Percentiles rank a stretch among this genome's conserved stretches.
Evolutionary conservation across 2,888 invertebrate species (phyloP).

Genomic region (Oscheius sp.): DNA sequence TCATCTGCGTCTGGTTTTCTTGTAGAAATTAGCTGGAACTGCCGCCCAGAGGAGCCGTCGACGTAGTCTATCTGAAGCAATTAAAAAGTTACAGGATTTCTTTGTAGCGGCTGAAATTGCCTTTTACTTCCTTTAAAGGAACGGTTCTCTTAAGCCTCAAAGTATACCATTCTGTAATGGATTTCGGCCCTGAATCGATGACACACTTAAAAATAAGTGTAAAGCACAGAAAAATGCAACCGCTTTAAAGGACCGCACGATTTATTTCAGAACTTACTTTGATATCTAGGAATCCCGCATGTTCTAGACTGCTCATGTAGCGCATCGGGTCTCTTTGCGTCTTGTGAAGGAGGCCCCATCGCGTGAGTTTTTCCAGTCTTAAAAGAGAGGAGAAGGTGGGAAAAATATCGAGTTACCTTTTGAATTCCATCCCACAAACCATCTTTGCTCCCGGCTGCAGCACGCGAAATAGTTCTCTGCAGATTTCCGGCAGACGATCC

Average conservation of each 20-base stretch:
- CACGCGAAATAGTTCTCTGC: slow-evolving; percentile 60
- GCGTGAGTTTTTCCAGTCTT: slow-evolving; percentile 54
- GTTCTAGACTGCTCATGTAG: slow-evolving; percentile 59
- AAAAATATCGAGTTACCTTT: slow-evolving; percentile 40
- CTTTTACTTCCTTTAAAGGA: no score
- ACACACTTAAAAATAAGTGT: no score
- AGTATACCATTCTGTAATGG: no score
- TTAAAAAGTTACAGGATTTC: not conserved
- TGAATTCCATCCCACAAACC: slow-evolving; percentile 62
- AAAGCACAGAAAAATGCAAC: no score
- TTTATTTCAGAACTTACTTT: slow-evolving; percentile 40
- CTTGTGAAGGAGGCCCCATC: slow-evolving; percentile 53
- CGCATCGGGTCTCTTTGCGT: slow-evolving; percentile 64
- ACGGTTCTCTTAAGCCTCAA: no score
- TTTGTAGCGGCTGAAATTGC: no score
- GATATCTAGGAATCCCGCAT: slow-evolving; percentile 59
- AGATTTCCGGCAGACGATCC: slow-evolving; percentile 56
- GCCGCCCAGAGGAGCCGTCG: slow-evolving; percentile 39
- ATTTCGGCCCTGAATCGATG: no score
- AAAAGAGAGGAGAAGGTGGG: not conserved
- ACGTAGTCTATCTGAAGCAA: slow-evolving; percentile 45
- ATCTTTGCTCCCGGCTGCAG: slow-evolving; percentile 62
- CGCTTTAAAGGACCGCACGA: no score
- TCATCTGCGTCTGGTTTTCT: slow-evolving; percentile 43
- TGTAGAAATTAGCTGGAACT: slow-evolving; percentile 60